These are phyloP conservation scores for Drosophila niveifrons DNA, from an alignment of 2,888 invertebrate species.

Conservation along the genomic window DNA sequence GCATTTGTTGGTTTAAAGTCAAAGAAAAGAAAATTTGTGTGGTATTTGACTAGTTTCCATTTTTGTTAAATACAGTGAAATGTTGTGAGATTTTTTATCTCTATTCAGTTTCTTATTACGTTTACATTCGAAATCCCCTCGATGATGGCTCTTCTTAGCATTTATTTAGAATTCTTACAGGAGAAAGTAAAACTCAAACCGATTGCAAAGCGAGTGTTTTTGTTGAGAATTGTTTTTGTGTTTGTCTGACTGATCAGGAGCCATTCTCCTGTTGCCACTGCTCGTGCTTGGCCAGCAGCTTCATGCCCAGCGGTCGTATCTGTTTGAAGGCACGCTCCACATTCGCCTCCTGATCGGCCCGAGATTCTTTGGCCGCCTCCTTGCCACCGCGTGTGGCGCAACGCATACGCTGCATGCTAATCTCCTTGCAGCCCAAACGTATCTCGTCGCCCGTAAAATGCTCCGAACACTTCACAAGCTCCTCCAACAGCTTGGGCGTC, in stretches of 20 bases:
- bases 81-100: no score
- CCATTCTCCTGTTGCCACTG: slow-evolving; percentile 89
- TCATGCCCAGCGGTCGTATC: slow-evolving; percentile 86
- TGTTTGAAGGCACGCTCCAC: slow-evolving; percentile 80
- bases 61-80: no score
- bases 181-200: no score
- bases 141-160: no score
- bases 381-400: slow-evolving; percentile 73
- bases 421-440: slow-evolving; percentile 94
- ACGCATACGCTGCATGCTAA: slow-evolving; percentile 92
- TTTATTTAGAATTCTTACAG: no score
- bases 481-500: slow-evolving; percentile 73
- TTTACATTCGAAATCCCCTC: no score
- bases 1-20: no score
- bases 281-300: slow-evolving; percentile 87
- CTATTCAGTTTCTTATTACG: no score
- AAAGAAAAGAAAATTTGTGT: no score
- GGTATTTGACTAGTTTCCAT: no score
- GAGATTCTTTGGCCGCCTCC: slow-evolving; percentile 36
- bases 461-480: slow-evolving; percentile 87
- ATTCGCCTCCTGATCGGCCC: slow-evolving; percentile 28
- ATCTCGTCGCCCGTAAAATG: slow-evolving; percentile 96
- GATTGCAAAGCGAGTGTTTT: no score
- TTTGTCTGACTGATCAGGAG: slow-evolving; percentile 43
- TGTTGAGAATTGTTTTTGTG: neutral